Evolutionary conservation across 1,140 invertebrate genomes (phyloP).

Genomic region (Calephelis virginiensis): DNA sequence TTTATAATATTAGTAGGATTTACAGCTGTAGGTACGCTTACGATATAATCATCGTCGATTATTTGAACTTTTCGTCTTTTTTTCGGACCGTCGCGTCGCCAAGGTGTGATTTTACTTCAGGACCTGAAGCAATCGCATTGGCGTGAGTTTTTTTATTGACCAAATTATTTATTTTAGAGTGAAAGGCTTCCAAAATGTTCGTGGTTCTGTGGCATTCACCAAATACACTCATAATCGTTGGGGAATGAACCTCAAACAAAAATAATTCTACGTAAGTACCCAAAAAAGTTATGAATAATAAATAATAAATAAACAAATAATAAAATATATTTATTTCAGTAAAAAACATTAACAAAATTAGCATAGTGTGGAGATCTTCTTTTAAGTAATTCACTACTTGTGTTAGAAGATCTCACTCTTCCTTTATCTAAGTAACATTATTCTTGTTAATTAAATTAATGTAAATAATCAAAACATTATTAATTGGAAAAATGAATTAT

Average conservation of each 20-base stretch:
- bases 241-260: neutral
- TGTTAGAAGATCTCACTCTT: too few relatives aligned
- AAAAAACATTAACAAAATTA: too few relatives aligned
- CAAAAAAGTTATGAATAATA: too few relatives aligned
- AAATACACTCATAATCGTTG: neutral
- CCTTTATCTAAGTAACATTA: too few relatives aligned
- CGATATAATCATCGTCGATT: neutral
- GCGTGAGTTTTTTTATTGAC: neutral
- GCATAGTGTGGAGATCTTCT: too few relatives aligned
- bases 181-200: slow-evolving; percentile 1
- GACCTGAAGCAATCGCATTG: neutral
- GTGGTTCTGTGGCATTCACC: neutral
- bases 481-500: too few relatives aligned
- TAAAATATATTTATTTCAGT: too few relatives aligned
- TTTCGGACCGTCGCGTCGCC: neutral
- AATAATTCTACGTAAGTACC: neutral
- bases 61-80: neutral
- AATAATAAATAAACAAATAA: too few relatives aligned
- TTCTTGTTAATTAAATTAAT: too few relatives aligned
- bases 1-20: too few relatives aligned
- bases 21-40: slow-evolving; percentile 2
- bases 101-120: neutral
- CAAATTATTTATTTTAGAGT: neutral
- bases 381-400: too few relatives aligned
- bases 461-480: too few relatives aligned